Base-by-base conservation (phyloP, 2,888 invertebrate genomes). In the Drosophila affinis region DNA sequence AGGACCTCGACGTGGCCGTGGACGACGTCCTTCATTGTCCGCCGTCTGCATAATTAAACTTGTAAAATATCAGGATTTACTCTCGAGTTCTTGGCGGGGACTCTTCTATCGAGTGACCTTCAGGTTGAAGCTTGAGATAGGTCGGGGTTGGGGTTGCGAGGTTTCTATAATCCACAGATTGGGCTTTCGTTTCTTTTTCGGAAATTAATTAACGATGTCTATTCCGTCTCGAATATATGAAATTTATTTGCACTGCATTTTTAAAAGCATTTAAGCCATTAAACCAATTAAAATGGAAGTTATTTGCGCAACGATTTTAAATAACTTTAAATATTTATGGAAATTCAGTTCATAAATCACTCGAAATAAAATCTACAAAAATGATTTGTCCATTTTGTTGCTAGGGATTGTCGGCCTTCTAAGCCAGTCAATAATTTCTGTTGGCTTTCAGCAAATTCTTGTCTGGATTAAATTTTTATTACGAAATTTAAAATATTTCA, bases 21-120 rank as follows among this genome's bases (percentile, higher is more conserved):
- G n/a, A 39, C 39, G 39, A 39, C 7, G 39, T 39, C 39, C 59
- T 56, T 60, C 70, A 60, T 69, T 70, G 59, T 68, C 59, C 18
- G 55, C 48, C 56, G 55, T 55, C 59, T 69, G 70, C 60, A 70
- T 70, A 71, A 71, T 71, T 71, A 71, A 71, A 49, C 70, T 61
- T 72, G 59, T 70, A 60, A 70, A 64, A 45, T 52, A 45, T 29
- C 32, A 32, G 46, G 56, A 10, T 17, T 57, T 57, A 3, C n/a
- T 9, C 7, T 17, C 10, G 7, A 14, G 14, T 21, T 18, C 14
- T 21, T 54, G 21, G 21, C 18, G 10, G 9, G n/a, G 6, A n/a
- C 7, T 39, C 7, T 39, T 14, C n/a, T 1, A n/a, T 0, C 29
- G 39, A n/a, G n/a, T 39, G 21, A 39, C 39, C 39, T 39, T 39